Evolutionary conservation across 2,888 invertebrate species (phyloP).

Genomic region (Octodonta nipae): DNA sequence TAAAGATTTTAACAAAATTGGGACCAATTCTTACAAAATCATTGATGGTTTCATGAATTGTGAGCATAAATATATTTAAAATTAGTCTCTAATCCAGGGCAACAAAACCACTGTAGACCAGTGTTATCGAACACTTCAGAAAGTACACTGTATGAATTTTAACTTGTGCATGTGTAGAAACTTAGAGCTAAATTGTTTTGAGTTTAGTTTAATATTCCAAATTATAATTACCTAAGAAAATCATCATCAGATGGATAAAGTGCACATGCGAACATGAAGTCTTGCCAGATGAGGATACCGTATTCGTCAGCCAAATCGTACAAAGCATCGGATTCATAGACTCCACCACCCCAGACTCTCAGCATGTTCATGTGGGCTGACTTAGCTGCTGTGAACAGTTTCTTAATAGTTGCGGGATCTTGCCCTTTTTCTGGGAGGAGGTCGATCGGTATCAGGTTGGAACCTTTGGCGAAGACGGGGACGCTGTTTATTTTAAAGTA

Average conservation of each 20-base stretch:
- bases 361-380: slow-evolving; percentile 81
- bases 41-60: too few species aligned
- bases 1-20: too few species aligned
- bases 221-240: slow-evolving; percentile 63
- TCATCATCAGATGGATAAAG: slow-evolving; percentile 70
- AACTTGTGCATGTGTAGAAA: too few species aligned
- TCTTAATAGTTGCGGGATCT: slow-evolving; percentile 43
- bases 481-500: slow-evolving; percentile 74
- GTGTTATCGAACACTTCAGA: too few species aligned
- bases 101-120: too few species aligned
- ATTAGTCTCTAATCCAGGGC: too few species aligned
- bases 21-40: too few species aligned
- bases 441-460: slow-evolving; percentile 84
- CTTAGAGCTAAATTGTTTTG: too few species aligned
- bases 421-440: slow-evolving; percentile 64
- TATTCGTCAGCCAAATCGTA: slow-evolving; percentile 74
- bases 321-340: slow-evolving; percentile 82
- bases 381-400: slow-evolving; percentile 54
- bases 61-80: too few species aligned
- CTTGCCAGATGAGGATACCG: slow-evolving; percentile 93
- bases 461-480: slow-evolving; percentile 84
- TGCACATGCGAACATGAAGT: slow-evolving; percentile 90
- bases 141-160: too few species aligned
- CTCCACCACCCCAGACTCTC: slow-evolving; percentile 94
- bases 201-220: too few species aligned